These are phyloP conservation scores for Tylochromis polylepis DNA, from an alignment of 2,113 vertebrate species.

Conservation along the genomic window DNA sequence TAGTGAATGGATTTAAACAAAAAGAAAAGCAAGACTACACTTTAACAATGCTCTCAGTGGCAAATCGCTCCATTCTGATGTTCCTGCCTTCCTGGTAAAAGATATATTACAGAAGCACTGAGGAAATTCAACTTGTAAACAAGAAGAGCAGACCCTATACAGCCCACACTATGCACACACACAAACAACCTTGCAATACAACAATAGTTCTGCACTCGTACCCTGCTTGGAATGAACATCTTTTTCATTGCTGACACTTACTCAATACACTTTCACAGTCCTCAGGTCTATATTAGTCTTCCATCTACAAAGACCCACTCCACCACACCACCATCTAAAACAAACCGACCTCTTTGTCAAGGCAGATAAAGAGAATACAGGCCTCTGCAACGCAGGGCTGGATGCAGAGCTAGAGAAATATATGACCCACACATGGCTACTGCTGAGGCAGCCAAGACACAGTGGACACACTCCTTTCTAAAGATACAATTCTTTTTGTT, in stretches of 20 bases:
- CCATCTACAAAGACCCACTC: slow-evolving; percentile 14
- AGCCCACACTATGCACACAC: background rate
- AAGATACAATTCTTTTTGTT: slow-evolving; percentile 31
- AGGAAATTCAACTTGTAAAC: background rate
- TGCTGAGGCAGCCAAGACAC: background rate
- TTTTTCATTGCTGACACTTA: background rate
- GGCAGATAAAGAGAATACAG: slow-evolving; percentile 12
- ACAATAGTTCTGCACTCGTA: background rate
- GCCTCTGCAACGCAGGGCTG: background rate
- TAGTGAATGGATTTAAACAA: background rate
- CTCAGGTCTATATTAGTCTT: background rate
- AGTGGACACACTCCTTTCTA: background rate
- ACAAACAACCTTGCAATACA: background rate
- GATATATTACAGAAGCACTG: background rate
- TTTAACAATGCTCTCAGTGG: background rate
- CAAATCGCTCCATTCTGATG: background rate
- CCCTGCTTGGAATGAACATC: background rate
- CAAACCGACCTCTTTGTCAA: slow-evolving; percentile 26
- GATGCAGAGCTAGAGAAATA: background rate
- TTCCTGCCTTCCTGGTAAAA: background rate
- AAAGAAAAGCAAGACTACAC: background rate
- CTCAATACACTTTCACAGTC: background rate
- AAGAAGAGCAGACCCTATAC: background rate
- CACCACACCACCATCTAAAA: slow-evolving; percentile 19
- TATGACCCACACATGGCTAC: background rate